Percentiles rank a stretch among this genome's conserved stretches.
Conservation (phyloP, 2,888 invertebrate species). For the Noctua fimbriata region DNA sequence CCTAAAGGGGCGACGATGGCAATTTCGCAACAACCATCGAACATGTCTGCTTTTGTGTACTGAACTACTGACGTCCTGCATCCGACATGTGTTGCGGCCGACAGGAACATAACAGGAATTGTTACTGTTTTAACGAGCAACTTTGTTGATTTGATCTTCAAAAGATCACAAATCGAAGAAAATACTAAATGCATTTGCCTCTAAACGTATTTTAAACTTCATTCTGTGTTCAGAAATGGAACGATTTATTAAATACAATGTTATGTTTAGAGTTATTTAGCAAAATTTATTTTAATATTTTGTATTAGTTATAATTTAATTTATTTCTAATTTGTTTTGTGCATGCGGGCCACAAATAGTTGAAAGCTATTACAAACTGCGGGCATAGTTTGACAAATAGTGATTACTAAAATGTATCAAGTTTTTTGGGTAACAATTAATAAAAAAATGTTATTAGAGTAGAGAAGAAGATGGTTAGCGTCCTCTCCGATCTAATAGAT, state of each 20-base stretch:
- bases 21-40: slow-evolving; percentile 12
- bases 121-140: background rate
- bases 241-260: background rate
- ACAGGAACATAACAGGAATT: background rate
- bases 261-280: background rate
- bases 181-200: background rate
- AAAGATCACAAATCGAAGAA: background rate
- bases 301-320: no score
- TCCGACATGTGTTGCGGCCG: background rate
- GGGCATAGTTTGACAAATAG: background rate
- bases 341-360: background rate
- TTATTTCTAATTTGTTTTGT: no score
- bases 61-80: background rate
- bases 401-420: background rate
- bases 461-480: no score
- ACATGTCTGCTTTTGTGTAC: background rate
- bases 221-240: background rate
- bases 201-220: background rate
- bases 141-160: background rate
- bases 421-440: no score
- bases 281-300: no score
- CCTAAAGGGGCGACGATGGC: background rate
- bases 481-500: no score
- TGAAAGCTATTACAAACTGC: background rate
- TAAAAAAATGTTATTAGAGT: no score